Base-by-base conservation (phyloP, 2,797 vertebrate genomes). In the Taenioides sp. region DNA sequence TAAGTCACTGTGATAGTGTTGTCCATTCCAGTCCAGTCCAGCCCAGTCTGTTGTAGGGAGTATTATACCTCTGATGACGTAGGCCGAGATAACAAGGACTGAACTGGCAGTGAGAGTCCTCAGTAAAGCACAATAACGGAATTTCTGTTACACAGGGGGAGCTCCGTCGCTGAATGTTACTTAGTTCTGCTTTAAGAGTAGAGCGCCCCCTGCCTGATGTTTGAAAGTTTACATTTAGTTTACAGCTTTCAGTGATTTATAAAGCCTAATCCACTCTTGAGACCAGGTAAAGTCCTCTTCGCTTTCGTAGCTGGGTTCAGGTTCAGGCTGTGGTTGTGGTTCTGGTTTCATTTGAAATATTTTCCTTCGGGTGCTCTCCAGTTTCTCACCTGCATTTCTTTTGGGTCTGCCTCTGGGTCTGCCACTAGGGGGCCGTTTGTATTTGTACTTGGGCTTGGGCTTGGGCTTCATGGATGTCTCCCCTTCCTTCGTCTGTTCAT, bases 261-360 rank as follows among this genome's bases (percentile, higher is more conserved):
- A 59, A 28, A 59, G 57, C 23, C 57, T 16, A 17, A 59, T 59
- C 57, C 57, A 59, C n/a, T 59, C 57, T 59, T 59, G 57, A 6
- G 57, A 18, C 57, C 57, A 59, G 25, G 25, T 59, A 4, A 14
- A 28, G 25, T 59, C 57, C 14, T 59, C 23, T 14, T 59, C 57
- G 12, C 57, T 59, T 16, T 59, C 57, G 9, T 59, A 59, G 14
- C 27, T 23, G 25, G 50, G 17, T 18, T 58, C 23, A 0, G 25
- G 57, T 25, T 59, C 57, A 2, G 25, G 57, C 2, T 28, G 25
- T 7, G 5, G n/a, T 47, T 16, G 17, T 1, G 25, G 57, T 6
- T 59, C 57, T 1, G 25, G 57, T 17, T 59, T 25, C 27, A 4
- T 23, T 25, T 57, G 23, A 4, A 23, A 23, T 4, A 57, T 23